Evolutionary conservation across 37 sponge, comb jelly and placozoan genomes (phyloP).

Genomic region (Ianthella basta): DNA sequence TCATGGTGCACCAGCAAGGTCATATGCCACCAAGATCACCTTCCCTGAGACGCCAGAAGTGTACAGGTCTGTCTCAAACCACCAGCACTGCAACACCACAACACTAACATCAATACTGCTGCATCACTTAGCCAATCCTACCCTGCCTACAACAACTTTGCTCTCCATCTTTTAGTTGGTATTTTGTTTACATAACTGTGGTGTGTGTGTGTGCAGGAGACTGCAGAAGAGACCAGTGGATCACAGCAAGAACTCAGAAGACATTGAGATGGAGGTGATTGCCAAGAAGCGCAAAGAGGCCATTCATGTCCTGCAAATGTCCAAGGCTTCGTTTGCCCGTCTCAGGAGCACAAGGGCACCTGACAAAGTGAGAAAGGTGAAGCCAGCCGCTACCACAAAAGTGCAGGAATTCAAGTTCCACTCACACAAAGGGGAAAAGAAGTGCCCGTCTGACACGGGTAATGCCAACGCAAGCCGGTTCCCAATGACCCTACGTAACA

Average conservation of each 20-base stretch:
- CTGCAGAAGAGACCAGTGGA: conserved; percentile 1
- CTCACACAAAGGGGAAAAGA: conserved; percentile 19
- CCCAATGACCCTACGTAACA: conserved; percentile 42
- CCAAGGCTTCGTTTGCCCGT: conserved; percentile 54
- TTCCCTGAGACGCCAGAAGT: conserved; percentile 29
- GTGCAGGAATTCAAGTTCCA: conserved; percentile 61
- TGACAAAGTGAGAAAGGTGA: conserved; percentile 22
- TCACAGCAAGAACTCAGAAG: conserved; percentile 51
- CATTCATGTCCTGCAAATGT: conserved; percentile 35
- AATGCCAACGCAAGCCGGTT: conserved; percentile 28
- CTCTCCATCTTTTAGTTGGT: no score
- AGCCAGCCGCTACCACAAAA: conserved; percentile 40
- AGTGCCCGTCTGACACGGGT: background rate
- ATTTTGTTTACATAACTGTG: no score
- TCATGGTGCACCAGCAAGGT: no score
- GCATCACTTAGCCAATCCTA: no score
- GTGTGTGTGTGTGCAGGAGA: background rate
- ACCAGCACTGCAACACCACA: no score
- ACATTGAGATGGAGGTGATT: conserved; percentile 69
- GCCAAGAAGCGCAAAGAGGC: conserved; percentile 47
- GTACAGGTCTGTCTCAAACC: conserved; percentile 8
- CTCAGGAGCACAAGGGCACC: conserved; percentile 44
- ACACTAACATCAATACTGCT: no score
- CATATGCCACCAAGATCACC: background rate
- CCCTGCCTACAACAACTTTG: no score